Conservation (phyloP, 2,888 invertebrate species). For the Monochamus alternatus region DNA sequence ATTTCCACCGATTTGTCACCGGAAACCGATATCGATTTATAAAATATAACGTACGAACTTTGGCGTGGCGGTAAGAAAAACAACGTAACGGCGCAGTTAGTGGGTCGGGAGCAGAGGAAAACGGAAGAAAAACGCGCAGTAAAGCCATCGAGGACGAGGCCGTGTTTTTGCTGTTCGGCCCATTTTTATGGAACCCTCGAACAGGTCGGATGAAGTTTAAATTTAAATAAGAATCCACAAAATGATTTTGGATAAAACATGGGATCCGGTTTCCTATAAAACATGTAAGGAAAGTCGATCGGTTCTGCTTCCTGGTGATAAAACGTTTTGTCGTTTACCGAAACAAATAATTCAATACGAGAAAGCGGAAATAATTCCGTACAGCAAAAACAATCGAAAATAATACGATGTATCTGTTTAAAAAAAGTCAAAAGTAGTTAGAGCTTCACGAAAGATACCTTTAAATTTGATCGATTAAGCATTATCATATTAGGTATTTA, state of each 20-base stretch:
- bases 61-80: slow-evolving; percentile 18
- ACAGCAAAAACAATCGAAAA: too few relatives aligned
- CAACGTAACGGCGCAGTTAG: slow-evolving; percentile 25
- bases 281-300: not conserved
- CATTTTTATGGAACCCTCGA: not conserved
- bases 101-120: slow-evolving; percentile 14
- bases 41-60: slow-evolving; percentile 26
- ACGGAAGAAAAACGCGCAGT: slow-evolving; percentile 10
- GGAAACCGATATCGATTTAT: slow-evolving; percentile 31
- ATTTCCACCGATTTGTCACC: slow-evolving; percentile 27
- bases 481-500: too few relatives aligned
- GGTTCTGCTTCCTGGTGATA: too few relatives aligned
- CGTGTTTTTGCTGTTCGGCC: not conserved
- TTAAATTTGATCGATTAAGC: too few relatives aligned
- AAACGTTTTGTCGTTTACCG: too few relatives aligned
- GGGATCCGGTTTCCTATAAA: not conserved
- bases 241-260: not conserved
- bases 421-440: too few relatives aligned
- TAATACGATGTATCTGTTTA: too few relatives aligned
- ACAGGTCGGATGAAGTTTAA: not conserved
- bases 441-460: too few relatives aligned
- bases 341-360: too few relatives aligned
- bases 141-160: slow-evolving; percentile 5
- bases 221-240: slow-evolving; percentile 1
- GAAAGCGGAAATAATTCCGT: too few relatives aligned